These are phyloP conservation scores for Microctenopoma steveboyesi DNA, from an alignment of 2,797 vertebrate genomes.

Conservation along the genomic window DNA sequence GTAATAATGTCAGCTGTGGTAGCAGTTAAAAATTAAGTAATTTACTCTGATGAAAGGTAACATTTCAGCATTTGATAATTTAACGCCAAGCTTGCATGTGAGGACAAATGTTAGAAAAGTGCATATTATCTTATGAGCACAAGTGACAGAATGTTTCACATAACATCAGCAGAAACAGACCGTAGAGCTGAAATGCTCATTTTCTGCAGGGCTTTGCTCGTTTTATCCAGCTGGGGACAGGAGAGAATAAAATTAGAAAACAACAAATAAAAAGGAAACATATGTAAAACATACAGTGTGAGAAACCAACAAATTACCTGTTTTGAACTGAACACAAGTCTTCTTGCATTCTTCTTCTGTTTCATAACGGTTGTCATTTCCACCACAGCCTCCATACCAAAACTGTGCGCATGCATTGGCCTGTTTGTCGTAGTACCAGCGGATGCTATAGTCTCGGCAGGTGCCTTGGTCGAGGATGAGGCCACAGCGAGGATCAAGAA, in stretches of 20 bases:
- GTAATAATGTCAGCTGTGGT: constrained; percentile 32
- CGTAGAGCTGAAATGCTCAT: constrained; percentile 7
- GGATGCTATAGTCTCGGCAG: constrained; percentile 85
- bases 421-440: constrained; percentile 90
- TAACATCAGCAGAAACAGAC: constrained; percentile 14
- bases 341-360: constrained; percentile 87
- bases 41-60: constrained; percentile 1
- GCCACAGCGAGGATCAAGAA: constrained; percentile 73
- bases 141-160: constrained; percentile 34
- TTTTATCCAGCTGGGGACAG: constrained; percentile 63
- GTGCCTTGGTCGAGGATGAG: constrained; percentile 85
- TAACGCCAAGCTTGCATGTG: background rate
- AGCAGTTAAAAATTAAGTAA: constrained; percentile 2
- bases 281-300: background rate
- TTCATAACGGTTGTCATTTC: constrained; percentile 88
- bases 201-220: constrained; percentile 26
- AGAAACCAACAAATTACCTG: constrained; percentile 68
- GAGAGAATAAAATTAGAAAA: constrained; percentile 21
- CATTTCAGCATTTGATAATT: background rate
- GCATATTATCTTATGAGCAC: constrained; percentile 31
- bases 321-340: constrained; percentile 78
- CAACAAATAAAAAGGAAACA: background rate
- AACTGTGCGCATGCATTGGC: constrained; percentile 92
- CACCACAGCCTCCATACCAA: constrained; percentile 89
- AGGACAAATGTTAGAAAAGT: constrained; percentile 32